Base-by-base conservation (phyloP, 2,888 invertebrate species). In the Dendrolimus pini region DNA sequence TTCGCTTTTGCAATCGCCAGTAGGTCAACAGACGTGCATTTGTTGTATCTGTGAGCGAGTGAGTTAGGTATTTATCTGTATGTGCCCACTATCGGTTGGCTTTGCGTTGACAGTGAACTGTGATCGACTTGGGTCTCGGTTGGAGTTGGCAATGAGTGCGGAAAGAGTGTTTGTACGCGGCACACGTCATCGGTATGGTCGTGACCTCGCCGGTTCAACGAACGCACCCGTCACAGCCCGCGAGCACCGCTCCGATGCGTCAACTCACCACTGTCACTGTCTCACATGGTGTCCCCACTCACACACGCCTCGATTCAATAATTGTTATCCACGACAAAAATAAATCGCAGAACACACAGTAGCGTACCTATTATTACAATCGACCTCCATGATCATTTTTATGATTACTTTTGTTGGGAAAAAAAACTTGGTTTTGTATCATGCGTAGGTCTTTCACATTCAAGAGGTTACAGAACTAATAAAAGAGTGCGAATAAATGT, bases 181-280 rank as follows among this genome's bases (percentile, higher is more conserved):
- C 57, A 56, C 55, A 59, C 61, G 71, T 71, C 74, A 80, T 79
- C 84, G 83, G 83, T 84, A 85, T 77, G 88, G 82, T 88, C 87
- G 84, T 89, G 89, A 89, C 88, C 89, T 86, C 89, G 81, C 62
- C 78, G 82, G 89, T 87, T 89, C 89, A 90, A 89, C 84, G 89
- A 83, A 87, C 89, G 88, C 77, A 70, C 78, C 71, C 83, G 84
- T 82, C 85, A 83, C 83, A 78, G 81, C 70, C 57, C 70, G 75
- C 82, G 77, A 75, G 67, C 80, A 74, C 67, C 62, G 71, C 41
- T 53, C 55, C 78, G 79, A 83, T 85, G 85, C 85, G 85, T 83
- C 86, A 86, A 77, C 80, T 62, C 57, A 60, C 58, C 60, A 59
- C 60, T 56, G 55, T 18, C 18, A 18, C 66, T 66, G 68, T 71